These are phyloP conservation scores for Planococcus citri DNA, from an alignment of 1,140 invertebrate species.

Conservation along the genomic window DNA sequence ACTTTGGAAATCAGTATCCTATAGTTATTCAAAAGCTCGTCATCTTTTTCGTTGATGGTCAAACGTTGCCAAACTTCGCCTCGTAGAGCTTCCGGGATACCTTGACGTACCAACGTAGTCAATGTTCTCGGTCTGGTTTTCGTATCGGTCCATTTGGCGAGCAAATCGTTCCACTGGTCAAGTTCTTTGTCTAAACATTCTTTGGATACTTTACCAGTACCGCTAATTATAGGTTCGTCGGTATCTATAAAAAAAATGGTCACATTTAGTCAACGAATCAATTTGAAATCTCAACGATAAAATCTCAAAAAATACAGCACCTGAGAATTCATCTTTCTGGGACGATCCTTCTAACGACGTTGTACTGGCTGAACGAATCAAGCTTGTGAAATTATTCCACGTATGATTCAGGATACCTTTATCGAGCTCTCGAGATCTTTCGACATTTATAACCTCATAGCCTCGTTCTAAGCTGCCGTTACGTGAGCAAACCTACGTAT, in stretches of 20 bases:
- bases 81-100: conserved; percentile 88
- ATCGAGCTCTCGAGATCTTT: conserved; percentile 73
- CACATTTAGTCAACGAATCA: not conserved
- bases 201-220: conserved; percentile 90
- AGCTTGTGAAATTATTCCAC: conserved; percentile 48
- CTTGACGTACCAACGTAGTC: conserved; percentile 61
- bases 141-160: conserved; percentile 58
- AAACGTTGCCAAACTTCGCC: conserved; percentile 96
- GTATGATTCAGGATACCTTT: conserved; percentile 59
- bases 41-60: conserved; percentile 68
- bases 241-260: conserved; percentile 45
- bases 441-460: conserved; percentile 68
- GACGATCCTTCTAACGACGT: conserved; percentile 59
- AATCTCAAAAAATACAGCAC: conserved; percentile 36
- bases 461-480: conserved; percentile 35
- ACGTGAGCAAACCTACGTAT: not conserved
- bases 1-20: conserved; percentile 83
- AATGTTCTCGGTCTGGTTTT: conserved; percentile 67
- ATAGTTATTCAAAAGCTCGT: conserved; percentile 82
- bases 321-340: conserved; percentile 61
- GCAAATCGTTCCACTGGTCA: conserved; percentile 80
- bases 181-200: conserved; percentile 88
- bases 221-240: conserved; percentile 90
- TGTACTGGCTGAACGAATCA: conserved; percentile 59
- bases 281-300: not conserved